These are phyloP conservation scores for Seira musarum DNA, from an alignment of 2,888 invertebrate species.

Conservation along the genomic window DNA sequence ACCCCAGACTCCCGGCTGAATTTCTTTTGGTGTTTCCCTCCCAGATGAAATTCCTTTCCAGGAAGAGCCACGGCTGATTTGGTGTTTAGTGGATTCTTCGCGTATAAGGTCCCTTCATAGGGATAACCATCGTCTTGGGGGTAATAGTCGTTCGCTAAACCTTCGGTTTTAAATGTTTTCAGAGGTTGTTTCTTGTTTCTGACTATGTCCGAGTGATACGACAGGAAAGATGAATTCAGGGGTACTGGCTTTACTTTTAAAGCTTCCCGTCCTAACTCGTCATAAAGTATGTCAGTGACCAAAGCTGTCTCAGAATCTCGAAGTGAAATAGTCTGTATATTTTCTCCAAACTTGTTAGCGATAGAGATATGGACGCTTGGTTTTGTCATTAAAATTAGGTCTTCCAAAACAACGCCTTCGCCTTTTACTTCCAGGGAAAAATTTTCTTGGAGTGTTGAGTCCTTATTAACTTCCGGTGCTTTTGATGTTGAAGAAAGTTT, in stretches of 20 bases:
- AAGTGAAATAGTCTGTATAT: conserved; percentile 30
- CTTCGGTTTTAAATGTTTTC: not conserved
- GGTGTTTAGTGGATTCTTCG: not conserved
- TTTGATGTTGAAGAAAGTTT: not conserved
- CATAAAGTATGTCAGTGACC: conserved; percentile 36
- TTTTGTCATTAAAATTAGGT: not conserved
- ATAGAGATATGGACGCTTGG: conserved; percentile 13
- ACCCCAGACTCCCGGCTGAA: conserved; percentile 3
- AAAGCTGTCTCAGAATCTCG: not conserved
- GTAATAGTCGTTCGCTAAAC: not conserved
- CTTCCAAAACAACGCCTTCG: not conserved
- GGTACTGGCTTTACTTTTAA: conserved; percentile 24
- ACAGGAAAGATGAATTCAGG: not conserved
- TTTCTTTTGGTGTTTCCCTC: not conserved
- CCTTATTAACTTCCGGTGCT: conserved; percentile 13
- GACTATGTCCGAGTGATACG: conserved; percentile 14
- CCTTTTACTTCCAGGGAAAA: conserved; percentile 4
- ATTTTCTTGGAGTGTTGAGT: not conserved
- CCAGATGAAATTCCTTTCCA: conserved; percentile 17
- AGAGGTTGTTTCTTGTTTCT: conserved; percentile 10
- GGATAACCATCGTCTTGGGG: conserved; percentile 41
- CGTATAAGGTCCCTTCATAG: conserved; percentile 23
- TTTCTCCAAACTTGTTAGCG: conserved; percentile 16
- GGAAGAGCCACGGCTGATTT: conserved; percentile 20
- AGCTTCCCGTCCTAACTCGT: conserved; percentile 34